phyloP scores from a whole-genome alignment of 35 echinoderm and acorn worm species.

The Anneissia japonica region DNA sequence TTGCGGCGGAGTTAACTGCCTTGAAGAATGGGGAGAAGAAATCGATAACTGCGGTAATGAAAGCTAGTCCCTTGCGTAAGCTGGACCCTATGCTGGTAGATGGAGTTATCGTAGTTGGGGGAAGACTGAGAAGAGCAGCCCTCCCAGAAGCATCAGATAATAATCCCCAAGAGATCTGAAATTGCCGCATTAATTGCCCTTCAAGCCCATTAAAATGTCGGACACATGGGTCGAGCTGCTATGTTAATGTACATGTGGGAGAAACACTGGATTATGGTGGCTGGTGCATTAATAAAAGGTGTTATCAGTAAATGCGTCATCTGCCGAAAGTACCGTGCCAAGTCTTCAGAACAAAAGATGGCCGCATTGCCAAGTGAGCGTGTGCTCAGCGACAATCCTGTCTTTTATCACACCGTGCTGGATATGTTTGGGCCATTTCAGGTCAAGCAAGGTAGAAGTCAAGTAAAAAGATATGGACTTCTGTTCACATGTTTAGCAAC shows the following conservation, averaged over 20 bases:
- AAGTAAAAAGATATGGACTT: constrained; percentile 3
- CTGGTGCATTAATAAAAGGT: neutral
- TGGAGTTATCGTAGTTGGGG: neutral
- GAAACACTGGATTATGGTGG: neutral
- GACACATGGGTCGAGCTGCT: neutral
- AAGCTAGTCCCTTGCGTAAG: neutral
- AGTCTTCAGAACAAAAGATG: neutral
- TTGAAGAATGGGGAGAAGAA: neutral
- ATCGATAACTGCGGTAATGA: neutral
- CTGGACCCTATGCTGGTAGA: neutral
- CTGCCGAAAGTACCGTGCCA: neutral
- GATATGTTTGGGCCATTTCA: constrained; percentile 21
- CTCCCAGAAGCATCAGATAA: neutral
- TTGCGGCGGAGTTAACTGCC: constrained; percentile 2
- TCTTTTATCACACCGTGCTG: neutral
- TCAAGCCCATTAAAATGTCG: neutral
- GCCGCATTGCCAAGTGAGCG: constrained; percentile 3
- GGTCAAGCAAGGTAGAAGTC: constrained; percentile 1
- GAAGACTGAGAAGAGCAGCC: neutral
- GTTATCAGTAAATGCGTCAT: neutral
- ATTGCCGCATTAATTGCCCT: neutral
- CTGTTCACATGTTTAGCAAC: neutral
- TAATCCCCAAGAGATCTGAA: neutral
- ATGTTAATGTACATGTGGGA: neutral
- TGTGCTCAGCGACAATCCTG: neutral